Conservation (phyloP, 2,113 vertebrate species). For the Carassius auratus region DNA sequence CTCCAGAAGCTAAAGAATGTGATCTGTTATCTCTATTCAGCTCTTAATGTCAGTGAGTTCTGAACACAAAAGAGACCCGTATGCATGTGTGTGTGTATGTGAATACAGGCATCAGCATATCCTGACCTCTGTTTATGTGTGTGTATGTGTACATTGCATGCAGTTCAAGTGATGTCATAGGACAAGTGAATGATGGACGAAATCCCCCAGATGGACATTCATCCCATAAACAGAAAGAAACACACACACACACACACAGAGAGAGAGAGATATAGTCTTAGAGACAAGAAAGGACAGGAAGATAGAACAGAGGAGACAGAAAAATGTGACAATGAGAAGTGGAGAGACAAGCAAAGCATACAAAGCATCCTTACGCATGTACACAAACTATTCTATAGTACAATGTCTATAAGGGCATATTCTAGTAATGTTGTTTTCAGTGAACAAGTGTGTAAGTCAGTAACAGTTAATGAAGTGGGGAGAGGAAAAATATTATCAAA, state of each 20-base stretch:
- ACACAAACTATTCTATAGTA: neutral
- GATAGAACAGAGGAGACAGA: neutral
- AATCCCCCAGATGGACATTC: conserved; percentile 35
- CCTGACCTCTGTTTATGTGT: neutral
- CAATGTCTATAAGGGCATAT: neutral
- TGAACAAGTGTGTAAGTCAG: neutral
- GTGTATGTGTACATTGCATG: conserved; percentile 18
- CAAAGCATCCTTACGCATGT: neutral
- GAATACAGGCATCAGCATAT: neutral
- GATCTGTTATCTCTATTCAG: conserved; percentile 33
- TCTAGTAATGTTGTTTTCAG: neutral
- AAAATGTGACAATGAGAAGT: neutral
- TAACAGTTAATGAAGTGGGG: neutral
- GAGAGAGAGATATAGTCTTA: neutral
- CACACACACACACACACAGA: conserved; percentile 30
- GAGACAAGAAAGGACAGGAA: neutral
- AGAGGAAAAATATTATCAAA: neutral
- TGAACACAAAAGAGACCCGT: conserved; percentile 13
- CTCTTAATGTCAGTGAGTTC: conserved; percentile 19
- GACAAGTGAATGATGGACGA: conserved; percentile 38
- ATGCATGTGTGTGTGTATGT: conserved; percentile 16
- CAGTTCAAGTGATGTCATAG: conserved; percentile 38
- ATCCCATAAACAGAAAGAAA: conserved; percentile 8
- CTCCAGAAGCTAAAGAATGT: conserved; percentile 13
- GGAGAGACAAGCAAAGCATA: neutral